Evolutionary conservation across 2,113 vertebrate genomes (phyloP).

Genomic region (Podiceps cristatus): DNA sequence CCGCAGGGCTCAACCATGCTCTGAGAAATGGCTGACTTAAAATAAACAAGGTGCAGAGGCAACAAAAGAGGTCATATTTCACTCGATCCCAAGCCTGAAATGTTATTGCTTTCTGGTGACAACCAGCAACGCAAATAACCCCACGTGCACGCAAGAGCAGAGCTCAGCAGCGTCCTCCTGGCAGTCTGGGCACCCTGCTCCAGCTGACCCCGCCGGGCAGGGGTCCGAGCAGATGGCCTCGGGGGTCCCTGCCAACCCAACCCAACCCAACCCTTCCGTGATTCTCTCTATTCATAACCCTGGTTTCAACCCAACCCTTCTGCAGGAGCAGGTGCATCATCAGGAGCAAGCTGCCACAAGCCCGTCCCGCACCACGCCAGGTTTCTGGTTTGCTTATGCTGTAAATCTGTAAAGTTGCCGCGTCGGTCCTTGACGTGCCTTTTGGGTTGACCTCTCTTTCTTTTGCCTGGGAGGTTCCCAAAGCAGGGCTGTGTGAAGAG

Average conservation of each 20-base stretch:
- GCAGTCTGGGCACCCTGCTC: background rate
- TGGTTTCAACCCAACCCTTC: background rate
- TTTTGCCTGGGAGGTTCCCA: fast-evolving
- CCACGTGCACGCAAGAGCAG: background rate
- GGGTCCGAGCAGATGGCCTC: fast-evolving
- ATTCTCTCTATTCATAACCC: background rate
- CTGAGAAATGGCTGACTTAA: background rate
- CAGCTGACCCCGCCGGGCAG: background rate
- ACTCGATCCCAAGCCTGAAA: background rate
- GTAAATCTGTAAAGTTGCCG: background rate
- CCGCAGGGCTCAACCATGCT: background rate
- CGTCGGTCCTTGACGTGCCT: fast-evolving
- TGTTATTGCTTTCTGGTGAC: slow-evolving; percentile 62
- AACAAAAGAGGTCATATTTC: slow-evolving; percentile 67
- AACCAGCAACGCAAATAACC: background rate
- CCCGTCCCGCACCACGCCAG: background rate
- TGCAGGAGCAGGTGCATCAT: background rate
- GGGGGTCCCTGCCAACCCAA: background rate
- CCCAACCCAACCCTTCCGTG: background rate
- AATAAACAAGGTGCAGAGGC: slow-evolving; percentile 32
- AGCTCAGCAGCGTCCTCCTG: background rate
- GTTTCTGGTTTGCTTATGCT: background rate
- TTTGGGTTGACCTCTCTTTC: background rate
- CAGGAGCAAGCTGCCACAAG: background rate
- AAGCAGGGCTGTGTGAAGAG: background rate